These are phyloP conservation scores for Leptinotarsa rubiginosa DNA, from an alignment of 2,888 invertebrate species.

Conservation along the genomic window DNA sequence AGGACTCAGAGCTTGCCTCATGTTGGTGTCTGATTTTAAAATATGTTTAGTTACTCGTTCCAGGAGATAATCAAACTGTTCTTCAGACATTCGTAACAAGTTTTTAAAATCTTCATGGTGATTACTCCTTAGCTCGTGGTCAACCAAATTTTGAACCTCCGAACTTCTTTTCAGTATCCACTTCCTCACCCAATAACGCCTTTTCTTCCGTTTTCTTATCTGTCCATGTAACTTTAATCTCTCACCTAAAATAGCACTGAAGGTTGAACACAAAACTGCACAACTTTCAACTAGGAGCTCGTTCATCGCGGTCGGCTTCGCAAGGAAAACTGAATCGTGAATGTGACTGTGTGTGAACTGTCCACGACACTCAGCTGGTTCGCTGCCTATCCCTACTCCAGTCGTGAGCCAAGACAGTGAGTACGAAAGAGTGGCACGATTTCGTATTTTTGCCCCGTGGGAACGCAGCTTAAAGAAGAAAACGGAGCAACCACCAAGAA, in stretches of 20 bases:
- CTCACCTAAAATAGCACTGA: constrained; percentile 5
- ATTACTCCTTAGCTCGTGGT: neutral
- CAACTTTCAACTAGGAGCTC: constrained; percentile 14
- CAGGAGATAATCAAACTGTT: constrained; percentile 21
- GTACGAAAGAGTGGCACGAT: neutral
- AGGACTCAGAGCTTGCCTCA: neutral
- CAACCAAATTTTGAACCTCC: constrained; percentile 5
- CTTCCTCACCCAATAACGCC: constrained; percentile 12
- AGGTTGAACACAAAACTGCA: constrained; percentile 12
- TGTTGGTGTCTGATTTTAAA: constrained; percentile 40
- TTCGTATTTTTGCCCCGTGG: constrained; percentile 9
- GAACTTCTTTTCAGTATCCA: constrained; percentile 15
- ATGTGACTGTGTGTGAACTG: constrained; percentile 11
- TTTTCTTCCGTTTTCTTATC: constrained; percentile 16
- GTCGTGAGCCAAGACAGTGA: constrained; percentile 2
- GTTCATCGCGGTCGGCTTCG: neutral
- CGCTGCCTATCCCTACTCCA: neutral
- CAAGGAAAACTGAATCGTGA: constrained; percentile 4
- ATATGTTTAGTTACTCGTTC: constrained; percentile 8
- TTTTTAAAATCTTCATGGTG: constrained; percentile 20
- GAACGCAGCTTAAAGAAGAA: neutral
- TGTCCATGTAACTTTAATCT: constrained; percentile 14
- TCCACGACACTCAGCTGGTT: constrained; percentile 5
- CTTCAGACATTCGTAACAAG: constrained; percentile 17
- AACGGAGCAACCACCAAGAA: too few species aligned